These are phyloP conservation scores for Selenia dentaria DNA, from an alignment of 2,888 invertebrate species.

Conservation along the genomic window DNA sequence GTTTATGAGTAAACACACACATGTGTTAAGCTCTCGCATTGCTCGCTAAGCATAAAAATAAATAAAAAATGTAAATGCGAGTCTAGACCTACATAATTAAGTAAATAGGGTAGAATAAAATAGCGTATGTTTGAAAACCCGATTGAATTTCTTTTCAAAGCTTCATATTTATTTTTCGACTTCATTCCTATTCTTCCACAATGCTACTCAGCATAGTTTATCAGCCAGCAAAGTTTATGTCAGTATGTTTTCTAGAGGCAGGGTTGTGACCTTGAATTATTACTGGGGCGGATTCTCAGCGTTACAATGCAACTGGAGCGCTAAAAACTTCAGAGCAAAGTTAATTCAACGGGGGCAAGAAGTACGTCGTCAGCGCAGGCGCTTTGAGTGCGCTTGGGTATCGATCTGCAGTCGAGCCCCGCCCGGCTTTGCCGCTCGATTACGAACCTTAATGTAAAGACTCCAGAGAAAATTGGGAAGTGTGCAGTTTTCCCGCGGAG, in stretches of 20 bases:
- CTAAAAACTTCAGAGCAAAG: conserved; percentile 40
- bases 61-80: no score
- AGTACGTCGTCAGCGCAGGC: conserved; percentile 36
- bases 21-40: no score
- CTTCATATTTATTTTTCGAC: no score
- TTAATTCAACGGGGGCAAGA: conserved; percentile 28
- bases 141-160: no score
- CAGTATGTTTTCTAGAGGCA: conserved; percentile 8
- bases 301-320: conserved; percentile 59
- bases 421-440: conserved; percentile 13
- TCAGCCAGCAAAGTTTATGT: no score
- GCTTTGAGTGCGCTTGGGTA: conserved; percentile 33
- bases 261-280: conserved; percentile 53
- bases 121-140: no score
- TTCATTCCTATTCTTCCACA: no score
- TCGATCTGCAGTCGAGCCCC: conserved; percentile 36
- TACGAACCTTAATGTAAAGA: conserved; percentile 15
- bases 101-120: no score
- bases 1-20: no score
- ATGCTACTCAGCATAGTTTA: no score
- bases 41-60: no score
- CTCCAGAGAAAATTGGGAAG: conserved; percentile 21
- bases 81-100: no score
- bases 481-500: conserved; percentile 42
- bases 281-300: conserved; percentile 42